These are phyloP conservation scores for Liolophura sinensis DNA, from an alignment of 1,140 invertebrate genomes.

Conservation along the genomic window DNA sequence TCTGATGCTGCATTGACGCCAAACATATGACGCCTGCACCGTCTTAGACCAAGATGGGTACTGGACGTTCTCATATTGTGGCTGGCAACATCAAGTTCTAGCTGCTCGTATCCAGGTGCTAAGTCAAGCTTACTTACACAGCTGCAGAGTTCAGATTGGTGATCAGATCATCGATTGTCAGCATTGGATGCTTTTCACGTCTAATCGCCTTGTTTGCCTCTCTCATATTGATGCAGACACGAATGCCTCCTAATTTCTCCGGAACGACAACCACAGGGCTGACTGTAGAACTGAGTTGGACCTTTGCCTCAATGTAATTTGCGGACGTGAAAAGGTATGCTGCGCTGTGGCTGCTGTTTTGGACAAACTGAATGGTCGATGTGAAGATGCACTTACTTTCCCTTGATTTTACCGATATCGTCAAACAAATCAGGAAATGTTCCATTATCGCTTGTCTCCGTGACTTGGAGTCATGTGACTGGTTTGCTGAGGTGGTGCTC, in stretches of 20 bases:
- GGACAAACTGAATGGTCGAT: too few species aligned
- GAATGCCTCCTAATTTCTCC: conserved; percentile 24
- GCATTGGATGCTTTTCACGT: conserved; percentile 31
- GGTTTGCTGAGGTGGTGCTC: conserved; percentile 2
- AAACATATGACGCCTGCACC: too few species aligned
- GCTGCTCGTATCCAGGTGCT: conserved; percentile 32
- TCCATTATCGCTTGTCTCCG: neutral
- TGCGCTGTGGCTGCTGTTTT: conserved; percentile 10
- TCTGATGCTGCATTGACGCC: conserved; percentile 16
- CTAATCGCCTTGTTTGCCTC: conserved; percentile 33
- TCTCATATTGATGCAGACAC: conserved; percentile 36
- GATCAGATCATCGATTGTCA: conserved; percentile 37
- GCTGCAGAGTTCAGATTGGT: conserved; percentile 27
- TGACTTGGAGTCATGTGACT: neutral
- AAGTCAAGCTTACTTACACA: too few species aligned
- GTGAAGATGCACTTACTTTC: too few species aligned
- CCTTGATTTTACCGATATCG: too few species aligned
- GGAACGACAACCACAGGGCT: conserved; percentile 36
- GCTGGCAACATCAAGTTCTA: conserved; percentile 32
- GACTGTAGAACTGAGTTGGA: conserved; percentile 24
- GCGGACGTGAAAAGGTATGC: too few species aligned
- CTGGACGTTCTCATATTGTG: conserved; percentile 31
- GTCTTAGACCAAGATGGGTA: conserved; percentile 25
- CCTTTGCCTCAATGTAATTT: too few species aligned
- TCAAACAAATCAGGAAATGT: too few species aligned